Percentiles rank a stretch among this genome's conserved stretches.
phyloP scores from a whole-genome alignment of 2,888 invertebrate species.

The Rhaphigaster nebulosa region DNA sequence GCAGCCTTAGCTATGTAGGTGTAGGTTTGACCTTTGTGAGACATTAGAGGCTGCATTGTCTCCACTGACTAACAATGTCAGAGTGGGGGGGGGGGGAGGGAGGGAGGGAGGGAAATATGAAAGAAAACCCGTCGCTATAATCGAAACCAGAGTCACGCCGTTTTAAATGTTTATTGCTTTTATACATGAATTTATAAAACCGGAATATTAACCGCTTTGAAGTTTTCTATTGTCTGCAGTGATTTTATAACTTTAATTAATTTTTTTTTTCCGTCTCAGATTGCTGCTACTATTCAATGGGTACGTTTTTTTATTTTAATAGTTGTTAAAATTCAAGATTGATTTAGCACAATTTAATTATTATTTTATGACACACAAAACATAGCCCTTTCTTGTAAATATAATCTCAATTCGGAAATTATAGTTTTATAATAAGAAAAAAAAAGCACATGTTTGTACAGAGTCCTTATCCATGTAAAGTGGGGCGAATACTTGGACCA shows the following conservation, averaged over 20 bases:
- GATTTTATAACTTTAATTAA: constrained; percentile 21
- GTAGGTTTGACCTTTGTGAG: constrained; percentile 17
- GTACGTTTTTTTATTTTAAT: not conserved
- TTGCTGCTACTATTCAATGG: not conserved
- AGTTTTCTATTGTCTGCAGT: not conserved
- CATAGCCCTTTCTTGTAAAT: too few relatives aligned
- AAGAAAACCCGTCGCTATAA: not conserved
- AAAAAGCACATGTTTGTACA: too few relatives aligned
- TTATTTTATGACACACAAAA: too few relatives aligned
- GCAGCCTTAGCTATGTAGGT: not conserved
- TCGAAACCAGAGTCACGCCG: constrained; percentile 25
- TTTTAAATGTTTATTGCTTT: constrained; percentile 12
- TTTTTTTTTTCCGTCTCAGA: not conserved
- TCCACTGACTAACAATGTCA: not conserved
- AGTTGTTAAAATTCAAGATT: not conserved
- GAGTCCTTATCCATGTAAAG: too few relatives aligned
- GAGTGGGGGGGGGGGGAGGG: too few relatives aligned
- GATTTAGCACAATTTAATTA: not conserved
- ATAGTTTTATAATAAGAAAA: too few relatives aligned
- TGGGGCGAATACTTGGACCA: too few relatives aligned
- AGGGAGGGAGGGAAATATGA: not conserved
- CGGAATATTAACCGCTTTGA: constrained; percentile 1
- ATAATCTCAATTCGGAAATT: too few relatives aligned
- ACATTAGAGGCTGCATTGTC: constrained; percentile 3
- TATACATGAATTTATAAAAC: constrained; percentile 11